phyloP scores from a whole-genome alignment of 2,797 vertebrate species.

The Moxostoma hubbsi region DNA sequence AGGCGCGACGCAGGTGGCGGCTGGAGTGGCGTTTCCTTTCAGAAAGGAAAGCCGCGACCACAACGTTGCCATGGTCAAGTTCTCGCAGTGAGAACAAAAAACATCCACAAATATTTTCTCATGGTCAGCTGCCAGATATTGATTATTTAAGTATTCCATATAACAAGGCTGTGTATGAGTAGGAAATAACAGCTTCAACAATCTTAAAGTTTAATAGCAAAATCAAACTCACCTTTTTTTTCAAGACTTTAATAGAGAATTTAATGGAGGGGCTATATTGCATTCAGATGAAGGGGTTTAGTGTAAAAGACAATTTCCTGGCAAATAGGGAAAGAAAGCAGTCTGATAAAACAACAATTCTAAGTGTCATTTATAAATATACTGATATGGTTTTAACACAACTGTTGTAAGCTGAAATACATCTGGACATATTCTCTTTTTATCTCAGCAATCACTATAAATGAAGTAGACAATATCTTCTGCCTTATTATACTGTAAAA shows the following conservation, averaged over 20 bases:
- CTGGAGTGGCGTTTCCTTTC: no score
- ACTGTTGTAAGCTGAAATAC: not conserved
- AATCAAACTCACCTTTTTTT: constrained; percentile 68
- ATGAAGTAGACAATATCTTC: not conserved
- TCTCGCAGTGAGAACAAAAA: no score
- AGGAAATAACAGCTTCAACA: constrained; percentile 59
- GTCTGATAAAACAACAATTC: not conserved
- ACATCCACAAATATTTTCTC: constrained; percentile 60
- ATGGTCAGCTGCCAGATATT: constrained; percentile 38
- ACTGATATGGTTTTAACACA: not conserved
- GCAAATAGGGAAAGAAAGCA: constrained; percentile 55
- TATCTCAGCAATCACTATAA: not conserved
- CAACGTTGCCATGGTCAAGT: no score
- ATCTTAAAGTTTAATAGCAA: constrained; percentile 71
- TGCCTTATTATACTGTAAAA: not conserved
- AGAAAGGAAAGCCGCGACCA: no score
- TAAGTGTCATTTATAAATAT: not conserved
- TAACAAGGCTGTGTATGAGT: constrained; percentile 54
- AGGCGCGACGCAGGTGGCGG: no score
- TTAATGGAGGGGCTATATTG: constrained; percentile 81
- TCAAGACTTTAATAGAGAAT: constrained; percentile 57
- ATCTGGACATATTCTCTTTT: not conserved
- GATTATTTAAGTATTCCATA: constrained; percentile 21
- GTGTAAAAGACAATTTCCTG: constrained; percentile 74
- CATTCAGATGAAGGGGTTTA: constrained; percentile 75